A percentile compares a stretch with the other conserved stretches of the same genome.
phyloP scores from a whole-genome alignment of 2,888 invertebrate species.

The Pseudococcus longispinus region DNA sequence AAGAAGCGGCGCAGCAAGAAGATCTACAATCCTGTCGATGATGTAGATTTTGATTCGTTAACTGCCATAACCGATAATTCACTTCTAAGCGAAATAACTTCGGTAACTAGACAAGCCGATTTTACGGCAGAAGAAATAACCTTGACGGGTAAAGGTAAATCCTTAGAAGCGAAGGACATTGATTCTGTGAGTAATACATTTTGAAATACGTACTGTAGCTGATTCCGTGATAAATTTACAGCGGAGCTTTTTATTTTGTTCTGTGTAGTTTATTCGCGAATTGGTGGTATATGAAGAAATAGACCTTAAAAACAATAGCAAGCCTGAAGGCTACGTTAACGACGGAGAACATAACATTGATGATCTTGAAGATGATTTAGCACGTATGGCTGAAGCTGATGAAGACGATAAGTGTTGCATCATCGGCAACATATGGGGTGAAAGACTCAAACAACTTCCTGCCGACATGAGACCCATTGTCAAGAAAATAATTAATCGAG shows the following conservation, averaged over 20 bases:
- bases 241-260: background rate
- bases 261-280: constrained; percentile 27
- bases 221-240: background rate
- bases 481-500: constrained; percentile 8
- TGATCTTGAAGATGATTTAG: constrained; percentile 4
- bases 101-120: background rate
- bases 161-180: constrained; percentile 21
- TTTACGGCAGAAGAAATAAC: background rate
- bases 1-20: constrained; percentile 18
- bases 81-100: background rate
- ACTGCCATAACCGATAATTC: background rate
- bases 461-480: background rate
- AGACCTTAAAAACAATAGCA: background rate
- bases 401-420: constrained; percentile 38
- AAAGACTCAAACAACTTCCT: constrained; percentile 33
- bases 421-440: constrained; percentile 34
- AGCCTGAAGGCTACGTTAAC: background rate
- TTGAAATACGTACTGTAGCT: background rate
- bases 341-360: constrained; percentile 14
- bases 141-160: background rate
- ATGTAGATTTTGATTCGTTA: constrained; percentile 8
- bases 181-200: constrained; percentile 2
- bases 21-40: background rate
- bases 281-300: constrained; percentile 37
- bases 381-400: constrained; percentile 28